phyloP scores from a whole-genome alignment of 1,140 invertebrate genomes.

The Himalopsyche phryganea region DNA sequence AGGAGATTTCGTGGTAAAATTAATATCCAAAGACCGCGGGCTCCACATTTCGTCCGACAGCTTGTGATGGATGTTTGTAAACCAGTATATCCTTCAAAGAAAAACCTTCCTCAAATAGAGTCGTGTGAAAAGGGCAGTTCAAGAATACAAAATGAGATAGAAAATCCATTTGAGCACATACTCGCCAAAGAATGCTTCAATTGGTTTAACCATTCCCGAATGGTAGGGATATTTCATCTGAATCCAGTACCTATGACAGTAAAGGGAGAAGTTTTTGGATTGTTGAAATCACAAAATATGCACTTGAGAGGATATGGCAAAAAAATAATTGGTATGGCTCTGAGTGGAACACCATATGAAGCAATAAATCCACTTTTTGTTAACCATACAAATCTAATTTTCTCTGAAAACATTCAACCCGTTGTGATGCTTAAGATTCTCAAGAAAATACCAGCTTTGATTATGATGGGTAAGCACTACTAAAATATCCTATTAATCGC shows the following conservation, averaged over 20 bases:
- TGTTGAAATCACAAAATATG: constrained; percentile 62
- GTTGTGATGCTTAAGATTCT: constrained; percentile 56
- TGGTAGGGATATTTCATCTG: constrained; percentile 65
- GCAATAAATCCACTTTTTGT: constrained; percentile 55
- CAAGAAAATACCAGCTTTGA: constrained; percentile 60
- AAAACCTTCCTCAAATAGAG: constrained; percentile 39
- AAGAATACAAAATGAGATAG: constrained; percentile 33
- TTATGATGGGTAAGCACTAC: constrained; percentile 56
- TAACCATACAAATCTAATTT: constrained; percentile 58
- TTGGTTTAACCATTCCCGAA: constrained; percentile 66
- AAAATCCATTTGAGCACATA: constrained; percentile 66
- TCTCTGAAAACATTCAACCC: constrained; percentile 59
- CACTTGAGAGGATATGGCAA: constrained; percentile 60
- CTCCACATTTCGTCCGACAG: constrained; percentile 62
- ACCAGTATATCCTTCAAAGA: constrained; percentile 54
- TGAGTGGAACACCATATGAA: constrained; percentile 60
- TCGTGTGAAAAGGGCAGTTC: constrained; percentile 23
- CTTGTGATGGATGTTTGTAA: constrained; percentile 59
- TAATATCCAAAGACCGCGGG: constrained; percentile 68
- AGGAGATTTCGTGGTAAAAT: constrained; percentile 68
- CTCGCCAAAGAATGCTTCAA: constrained; percentile 64
- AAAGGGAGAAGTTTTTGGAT: constrained; percentile 57
- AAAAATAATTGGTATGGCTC: constrained; percentile 57
- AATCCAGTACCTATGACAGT: constrained; percentile 63
- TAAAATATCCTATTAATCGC: too few relatives aligned